phyloP scores from a whole-genome alignment of 2,113 vertebrate genomes.

The Malaclemys terrapin region DNA sequence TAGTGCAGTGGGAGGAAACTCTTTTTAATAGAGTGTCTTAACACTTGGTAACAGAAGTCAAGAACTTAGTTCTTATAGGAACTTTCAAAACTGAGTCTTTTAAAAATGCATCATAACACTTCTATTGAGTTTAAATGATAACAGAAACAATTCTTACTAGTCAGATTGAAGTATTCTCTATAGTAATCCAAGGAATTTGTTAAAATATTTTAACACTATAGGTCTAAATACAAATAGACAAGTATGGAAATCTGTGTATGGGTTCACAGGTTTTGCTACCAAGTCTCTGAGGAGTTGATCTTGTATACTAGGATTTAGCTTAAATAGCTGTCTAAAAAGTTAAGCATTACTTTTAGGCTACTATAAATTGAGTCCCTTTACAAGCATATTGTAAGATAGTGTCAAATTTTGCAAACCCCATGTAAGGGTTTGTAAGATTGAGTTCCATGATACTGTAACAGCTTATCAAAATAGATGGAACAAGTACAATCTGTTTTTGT shows the following conservation, averaged over 20 bases:
- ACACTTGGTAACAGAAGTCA: not conserved
- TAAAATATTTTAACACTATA: not conserved
- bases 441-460: rapidly evolving
- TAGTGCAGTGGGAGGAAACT: not conserved
- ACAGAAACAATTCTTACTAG: not conserved
- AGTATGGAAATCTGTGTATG: too few relatives aligned
- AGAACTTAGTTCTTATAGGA: not conserved
- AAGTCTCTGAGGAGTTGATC: not conserved
- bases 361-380: not conserved
- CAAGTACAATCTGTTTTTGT: rapidly evolving
- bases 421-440: rapidly evolving
- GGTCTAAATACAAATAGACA: not conserved
- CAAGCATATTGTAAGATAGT: rapidly evolving
- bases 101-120: not conserved
- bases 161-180: not conserved
- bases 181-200: not conserved
- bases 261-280: not conserved
- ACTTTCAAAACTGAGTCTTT: not conserved
- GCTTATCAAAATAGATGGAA: rapidly evolving
- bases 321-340: rapidly evolving
- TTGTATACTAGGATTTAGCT: rapidly evolving
- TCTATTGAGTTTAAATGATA: not conserved
- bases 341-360: rapidly evolving
- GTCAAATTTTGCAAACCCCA: rapidly evolving
- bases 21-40: not conserved